Evolutionary conservation across 2,888 invertebrate species (phyloP).

Genomic region (Atrina japonica): DNA sequence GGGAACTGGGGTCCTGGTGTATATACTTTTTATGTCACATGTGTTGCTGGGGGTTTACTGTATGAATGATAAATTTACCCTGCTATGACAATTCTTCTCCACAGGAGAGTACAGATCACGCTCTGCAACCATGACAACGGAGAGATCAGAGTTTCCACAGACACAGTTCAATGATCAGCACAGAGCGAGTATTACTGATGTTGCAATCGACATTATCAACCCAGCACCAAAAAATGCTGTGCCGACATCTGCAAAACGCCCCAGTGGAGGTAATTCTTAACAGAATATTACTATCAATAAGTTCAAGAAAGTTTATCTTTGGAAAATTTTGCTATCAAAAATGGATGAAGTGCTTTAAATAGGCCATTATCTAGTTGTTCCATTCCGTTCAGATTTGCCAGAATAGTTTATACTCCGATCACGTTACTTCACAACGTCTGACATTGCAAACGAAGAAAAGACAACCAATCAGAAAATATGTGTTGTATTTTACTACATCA

Average conservation of each 20-base stretch:
- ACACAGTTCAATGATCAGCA: constrained; percentile 55
- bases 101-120: constrained; percentile 70
- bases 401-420: no score
- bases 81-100: constrained; percentile 6
- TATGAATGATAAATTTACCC: no score
- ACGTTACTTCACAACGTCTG: no score
- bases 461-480: no score
- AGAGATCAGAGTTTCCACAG: constrained; percentile 67
- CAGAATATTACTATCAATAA: not conserved
- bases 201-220: constrained; percentile 72
- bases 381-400: no score
- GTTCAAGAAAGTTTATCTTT: no score
- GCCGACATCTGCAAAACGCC: constrained; percentile 65
- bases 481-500: no score
- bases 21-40: not conserved
- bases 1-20: not conserved
- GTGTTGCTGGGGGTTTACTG: no score
- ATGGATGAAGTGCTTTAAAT: no score
- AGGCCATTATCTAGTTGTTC: no score
- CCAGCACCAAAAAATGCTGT: constrained; percentile 62
- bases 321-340: no score
- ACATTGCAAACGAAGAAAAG: no score
- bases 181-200: constrained; percentile 62
- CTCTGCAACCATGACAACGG: constrained; percentile 73
- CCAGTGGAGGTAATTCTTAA: constrained; percentile 64